Conservation (phyloP, 2,113 vertebrate genomes). For the Callopanchax toddi region DNA sequence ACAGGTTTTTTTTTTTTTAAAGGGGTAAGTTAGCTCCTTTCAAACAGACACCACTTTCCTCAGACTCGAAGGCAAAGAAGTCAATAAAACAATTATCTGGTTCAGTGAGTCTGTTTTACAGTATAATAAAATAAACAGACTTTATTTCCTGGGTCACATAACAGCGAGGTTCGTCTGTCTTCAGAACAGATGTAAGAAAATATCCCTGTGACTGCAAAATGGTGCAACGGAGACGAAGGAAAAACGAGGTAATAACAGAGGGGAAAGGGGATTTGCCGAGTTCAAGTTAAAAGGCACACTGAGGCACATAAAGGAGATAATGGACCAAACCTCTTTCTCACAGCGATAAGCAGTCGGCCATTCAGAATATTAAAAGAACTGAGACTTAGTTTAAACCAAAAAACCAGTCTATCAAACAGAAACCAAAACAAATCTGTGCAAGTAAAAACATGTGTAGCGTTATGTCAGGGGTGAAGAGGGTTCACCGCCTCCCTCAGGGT, state of each 20-base stretch:
- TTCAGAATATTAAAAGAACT: not conserved
- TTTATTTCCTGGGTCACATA: constrained; percentile 19
- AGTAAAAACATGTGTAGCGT: not conserved
- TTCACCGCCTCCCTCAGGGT: not conserved
- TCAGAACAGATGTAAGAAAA: constrained; percentile 53
- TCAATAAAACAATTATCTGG: constrained; percentile 22
- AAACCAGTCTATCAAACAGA: not conserved
- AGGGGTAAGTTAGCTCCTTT: no score
- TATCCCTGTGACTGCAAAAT: constrained; percentile 60
- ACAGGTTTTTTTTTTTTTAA: no score
- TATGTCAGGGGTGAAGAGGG: not conserved
- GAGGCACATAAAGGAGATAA: constrained; percentile 21
- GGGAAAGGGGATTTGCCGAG: constrained; percentile 2
- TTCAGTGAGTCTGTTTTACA: constrained; percentile 13
- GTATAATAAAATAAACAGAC: constrained; percentile 12
- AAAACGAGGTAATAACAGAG: constrained; percentile 20
- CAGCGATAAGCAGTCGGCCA: not conserved
- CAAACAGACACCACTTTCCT: no score
- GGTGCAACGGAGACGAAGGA: constrained; percentile 10
- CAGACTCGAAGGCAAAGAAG: no score
- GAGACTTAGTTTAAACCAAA: not conserved
- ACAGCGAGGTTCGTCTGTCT: constrained; percentile 10
- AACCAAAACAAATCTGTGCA: not conserved
- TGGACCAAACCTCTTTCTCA: not conserved
- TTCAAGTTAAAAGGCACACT: constrained; percentile 21